Evolutionary conservation across 2,888 invertebrate species (phyloP).

Genomic region (Saturnia pavonia): DNA sequence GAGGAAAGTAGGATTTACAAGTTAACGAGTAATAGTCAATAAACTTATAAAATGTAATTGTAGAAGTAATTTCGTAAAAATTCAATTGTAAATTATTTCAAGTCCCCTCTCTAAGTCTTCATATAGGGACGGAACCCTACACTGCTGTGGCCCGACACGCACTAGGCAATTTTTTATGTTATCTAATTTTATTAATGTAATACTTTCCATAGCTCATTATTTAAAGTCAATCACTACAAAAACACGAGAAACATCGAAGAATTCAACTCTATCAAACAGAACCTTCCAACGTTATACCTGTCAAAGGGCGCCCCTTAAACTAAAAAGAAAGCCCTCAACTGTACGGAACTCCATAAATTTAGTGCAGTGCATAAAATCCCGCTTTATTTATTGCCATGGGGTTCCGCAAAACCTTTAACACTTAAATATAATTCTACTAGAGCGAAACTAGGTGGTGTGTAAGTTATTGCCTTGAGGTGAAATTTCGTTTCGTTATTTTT

Average conservation of each 20-base stretch:
- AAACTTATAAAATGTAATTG: too few species aligned
- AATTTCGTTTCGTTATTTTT: slow-evolving; percentile 9
- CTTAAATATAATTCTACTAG: slow-evolving; percentile 61
- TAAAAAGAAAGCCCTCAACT: slow-evolving; percentile 30
- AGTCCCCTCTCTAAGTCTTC: too few species aligned
- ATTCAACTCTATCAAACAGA: too few species aligned
- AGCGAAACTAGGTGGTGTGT: slow-evolving; percentile 26
- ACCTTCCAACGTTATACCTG: slow-evolving; percentile 30
- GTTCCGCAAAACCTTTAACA: slow-evolving; percentile 56
- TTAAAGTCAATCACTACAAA: background rate
- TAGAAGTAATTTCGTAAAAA: too few species aligned
- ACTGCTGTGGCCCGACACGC: too few species aligned
- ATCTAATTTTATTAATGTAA: background rate
- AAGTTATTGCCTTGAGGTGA: slow-evolving; percentile 26
- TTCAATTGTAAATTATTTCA: too few species aligned
- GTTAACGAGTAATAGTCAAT: too few species aligned
- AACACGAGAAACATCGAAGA: background rate
- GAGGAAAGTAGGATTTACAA: too few species aligned
- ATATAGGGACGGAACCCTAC: too few species aligned
- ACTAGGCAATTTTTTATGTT: too few species aligned
- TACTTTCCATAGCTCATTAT: background rate
- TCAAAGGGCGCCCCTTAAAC: slow-evolving; percentile 28
- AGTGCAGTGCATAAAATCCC: slow-evolving; percentile 35
- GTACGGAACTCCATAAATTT: slow-evolving; percentile 37
- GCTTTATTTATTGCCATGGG: slow-evolving; percentile 55